These are phyloP conservation scores for Drosophila stalkeri DNA, from an alignment of 2,888 invertebrate genomes.

Conservation along the genomic window DNA sequence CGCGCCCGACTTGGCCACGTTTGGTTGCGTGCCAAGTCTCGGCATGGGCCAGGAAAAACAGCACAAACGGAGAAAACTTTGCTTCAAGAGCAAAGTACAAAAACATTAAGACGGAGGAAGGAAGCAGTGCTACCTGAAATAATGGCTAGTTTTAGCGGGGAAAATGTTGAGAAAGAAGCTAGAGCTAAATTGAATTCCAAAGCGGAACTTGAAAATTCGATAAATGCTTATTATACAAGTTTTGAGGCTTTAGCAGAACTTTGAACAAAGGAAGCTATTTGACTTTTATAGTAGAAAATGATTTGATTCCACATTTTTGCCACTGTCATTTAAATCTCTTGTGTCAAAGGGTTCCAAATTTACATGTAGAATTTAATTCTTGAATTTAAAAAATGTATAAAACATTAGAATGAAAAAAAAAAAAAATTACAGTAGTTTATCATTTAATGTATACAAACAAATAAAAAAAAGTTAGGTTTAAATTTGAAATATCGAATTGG, in stretches of 20 bases:
- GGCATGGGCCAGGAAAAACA: slow-evolving; percentile 7
- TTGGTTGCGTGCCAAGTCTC: slow-evolving; percentile 60
- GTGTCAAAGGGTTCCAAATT: too few species aligned
- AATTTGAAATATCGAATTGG: too few species aligned
- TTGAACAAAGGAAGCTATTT: neutral
- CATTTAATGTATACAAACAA: too few species aligned
- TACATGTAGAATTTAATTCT: too few species aligned
- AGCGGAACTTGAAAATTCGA: neutral
- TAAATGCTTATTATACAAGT: neutral
- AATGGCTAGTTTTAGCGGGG: neutral
- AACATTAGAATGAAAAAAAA: too few species aligned
- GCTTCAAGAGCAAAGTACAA: slow-evolving; percentile 28
- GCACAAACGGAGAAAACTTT: slow-evolving; percentile 31
- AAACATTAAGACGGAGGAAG: slow-evolving; percentile 30
- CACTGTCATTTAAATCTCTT: too few species aligned
- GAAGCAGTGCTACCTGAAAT: neutral
- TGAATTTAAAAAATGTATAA: too few species aligned
- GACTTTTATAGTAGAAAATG: neutral
- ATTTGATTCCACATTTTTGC: neutral
- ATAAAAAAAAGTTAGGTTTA: too few species aligned
- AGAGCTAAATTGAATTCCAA: neutral
- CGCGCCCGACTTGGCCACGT: slow-evolving; percentile 36
- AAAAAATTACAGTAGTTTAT: too few species aligned
- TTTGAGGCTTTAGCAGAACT: neutral
- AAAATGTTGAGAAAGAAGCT: neutral